A percentile compares a stretch with the other conserved stretches of the same genome.
Evolutionary conservation across 1,140 invertebrate species (phyloP).

Genomic region (Scaptomyza hsui): DNA sequence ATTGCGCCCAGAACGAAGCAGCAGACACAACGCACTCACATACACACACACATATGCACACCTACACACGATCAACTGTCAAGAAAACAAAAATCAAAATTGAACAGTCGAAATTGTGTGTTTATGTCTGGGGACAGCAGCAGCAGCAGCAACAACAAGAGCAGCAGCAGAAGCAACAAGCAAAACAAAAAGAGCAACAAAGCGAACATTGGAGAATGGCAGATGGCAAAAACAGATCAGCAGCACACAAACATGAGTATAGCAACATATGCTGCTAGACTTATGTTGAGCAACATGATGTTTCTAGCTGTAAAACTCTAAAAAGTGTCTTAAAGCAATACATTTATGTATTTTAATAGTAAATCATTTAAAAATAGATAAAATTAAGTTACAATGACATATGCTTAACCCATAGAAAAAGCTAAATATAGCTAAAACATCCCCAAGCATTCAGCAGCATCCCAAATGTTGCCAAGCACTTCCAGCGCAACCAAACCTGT

Average conservation of each 20-base stretch:
- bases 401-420: no score
- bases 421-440: neutral
- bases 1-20: constrained; percentile 63
- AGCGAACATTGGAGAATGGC: constrained; percentile 1
- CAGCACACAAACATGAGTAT: neutral
- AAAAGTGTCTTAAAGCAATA: no score
- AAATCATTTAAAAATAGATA: no score
- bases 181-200: constrained; percentile 32
- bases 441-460: constrained; percentile 17
- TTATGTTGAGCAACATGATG: constrained; percentile 38
- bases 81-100: constrained; percentile 65
- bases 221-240: constrained; percentile 16
- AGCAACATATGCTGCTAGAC: no score
- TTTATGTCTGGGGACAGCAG: constrained; percentile 65
- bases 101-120: constrained; percentile 65
- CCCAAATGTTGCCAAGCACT: neutral
- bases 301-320: no score
- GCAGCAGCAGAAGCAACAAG: constrained; percentile 54
- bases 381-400: no score
- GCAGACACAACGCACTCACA: constrained; percentile 48
- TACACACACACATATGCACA: constrained; percentile 9
- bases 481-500: constrained; percentile 11
- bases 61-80: constrained; percentile 55
- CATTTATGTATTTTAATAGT: no score
- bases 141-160: constrained; percentile 10